Conservation (phyloP, 2,888 invertebrate genomes). For the Cheilosia pagana region DNA sequence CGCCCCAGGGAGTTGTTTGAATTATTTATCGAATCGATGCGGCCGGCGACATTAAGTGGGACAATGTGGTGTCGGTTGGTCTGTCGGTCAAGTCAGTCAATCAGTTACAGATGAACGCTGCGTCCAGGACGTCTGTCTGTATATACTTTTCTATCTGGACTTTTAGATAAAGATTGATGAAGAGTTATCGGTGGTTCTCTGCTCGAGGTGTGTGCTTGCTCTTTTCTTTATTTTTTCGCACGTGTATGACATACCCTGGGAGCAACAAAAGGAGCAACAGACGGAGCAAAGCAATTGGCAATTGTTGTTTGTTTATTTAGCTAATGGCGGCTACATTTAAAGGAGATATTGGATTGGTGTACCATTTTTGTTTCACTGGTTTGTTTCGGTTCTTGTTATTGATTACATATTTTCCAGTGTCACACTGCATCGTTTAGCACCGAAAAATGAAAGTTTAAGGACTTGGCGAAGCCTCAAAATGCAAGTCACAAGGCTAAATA, state of each 20-base stretch:
- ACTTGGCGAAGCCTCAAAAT: too few relatives aligned
- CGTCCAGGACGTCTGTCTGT: constrained; percentile 1
- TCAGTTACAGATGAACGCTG: constrained; percentile 58
- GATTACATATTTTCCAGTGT: too few relatives aligned
- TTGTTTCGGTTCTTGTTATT: too few relatives aligned
- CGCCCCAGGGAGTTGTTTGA: constrained; percentile 68
- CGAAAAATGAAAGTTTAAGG: too few relatives aligned
- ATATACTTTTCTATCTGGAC: background rate
- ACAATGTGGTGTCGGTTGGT: constrained; percentile 59
- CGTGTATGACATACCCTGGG: too few relatives aligned
- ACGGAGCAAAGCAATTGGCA: background rate
- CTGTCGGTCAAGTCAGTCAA: constrained; percentile 61
- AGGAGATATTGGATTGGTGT: too few relatives aligned
- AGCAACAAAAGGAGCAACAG: too few relatives aligned
- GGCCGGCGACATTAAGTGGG: constrained; percentile 66
- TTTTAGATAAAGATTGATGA: constrained; percentile 29
- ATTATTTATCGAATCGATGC: constrained; percentile 71
- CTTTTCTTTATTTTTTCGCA: background rate
- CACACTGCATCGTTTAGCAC: too few relatives aligned
- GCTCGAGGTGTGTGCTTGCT: background rate
- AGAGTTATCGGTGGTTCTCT: background rate
- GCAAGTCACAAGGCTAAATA: too few relatives aligned
- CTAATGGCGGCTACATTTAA: too few relatives aligned
- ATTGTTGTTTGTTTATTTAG: background rate
- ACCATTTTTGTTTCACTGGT: too few relatives aligned